These are phyloP conservation scores for Neostethus bicornis DNA, from an alignment of 2,797 vertebrate genomes.

Conservation along the genomic window DNA sequence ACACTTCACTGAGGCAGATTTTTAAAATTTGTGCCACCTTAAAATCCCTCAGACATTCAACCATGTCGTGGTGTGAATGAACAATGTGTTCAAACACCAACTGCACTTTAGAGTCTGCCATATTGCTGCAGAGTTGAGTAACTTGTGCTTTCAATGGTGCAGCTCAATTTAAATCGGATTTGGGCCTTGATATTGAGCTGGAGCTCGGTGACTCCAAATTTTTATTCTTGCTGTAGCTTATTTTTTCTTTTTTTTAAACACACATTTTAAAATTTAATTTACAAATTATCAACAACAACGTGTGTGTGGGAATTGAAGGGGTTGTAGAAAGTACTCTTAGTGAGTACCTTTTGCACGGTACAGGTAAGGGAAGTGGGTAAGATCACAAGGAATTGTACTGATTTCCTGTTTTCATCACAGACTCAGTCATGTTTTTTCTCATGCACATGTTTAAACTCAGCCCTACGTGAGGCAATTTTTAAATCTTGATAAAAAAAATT, in stretches of 20 bases:
- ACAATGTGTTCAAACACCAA: conserved; percentile 57
- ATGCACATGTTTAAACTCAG: not conserved
- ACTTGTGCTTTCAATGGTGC: conserved; percentile 63
- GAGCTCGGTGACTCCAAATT: too few relatives aligned
- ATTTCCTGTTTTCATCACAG: conserved; percentile 68
- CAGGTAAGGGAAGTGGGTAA: conserved; percentile 71
- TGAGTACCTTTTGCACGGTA: conserved; percentile 36
- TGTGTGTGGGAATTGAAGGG: too few relatives aligned
- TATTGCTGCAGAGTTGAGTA: conserved; percentile 66
- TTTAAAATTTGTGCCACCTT: too few relatives aligned
- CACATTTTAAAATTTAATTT: too few relatives aligned
- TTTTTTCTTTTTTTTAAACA: not conserved
- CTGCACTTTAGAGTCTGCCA: conserved; percentile 63
- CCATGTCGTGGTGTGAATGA: too few relatives aligned
- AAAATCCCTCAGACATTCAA: too few relatives aligned
- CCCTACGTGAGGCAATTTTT: not conserved
- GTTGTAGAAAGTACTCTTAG: conserved; percentile 6
- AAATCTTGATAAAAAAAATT: conserved; percentile 1
- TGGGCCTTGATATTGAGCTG: too few relatives aligned
- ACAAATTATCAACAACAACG: not conserved
- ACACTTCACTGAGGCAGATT: too few relatives aligned
- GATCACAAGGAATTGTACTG: conserved; percentile 42
- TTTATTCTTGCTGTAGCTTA: too few relatives aligned
- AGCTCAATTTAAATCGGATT: too few relatives aligned
- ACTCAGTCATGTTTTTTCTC: not conserved